These are phyloP conservation scores for Camponotus pennsylvanicus DNA, from an alignment of 1,140 invertebrate species.

Conservation along the genomic window DNA sequence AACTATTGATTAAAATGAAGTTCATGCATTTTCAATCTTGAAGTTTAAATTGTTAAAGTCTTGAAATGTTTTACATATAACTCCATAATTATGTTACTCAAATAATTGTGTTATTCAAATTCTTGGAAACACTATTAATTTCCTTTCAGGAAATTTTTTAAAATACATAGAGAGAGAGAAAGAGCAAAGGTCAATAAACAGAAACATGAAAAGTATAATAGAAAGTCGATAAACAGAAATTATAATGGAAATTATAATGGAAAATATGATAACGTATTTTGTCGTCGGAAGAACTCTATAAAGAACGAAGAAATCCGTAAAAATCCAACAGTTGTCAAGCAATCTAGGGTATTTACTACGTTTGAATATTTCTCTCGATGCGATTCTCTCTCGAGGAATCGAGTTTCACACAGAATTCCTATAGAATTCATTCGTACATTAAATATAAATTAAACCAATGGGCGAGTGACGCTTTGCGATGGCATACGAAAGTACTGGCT, in stretches of 20 bases:
- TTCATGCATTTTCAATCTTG: not conserved
- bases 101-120: not conserved
- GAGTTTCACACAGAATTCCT: not conserved
- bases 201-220: not conserved
- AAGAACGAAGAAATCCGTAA: not conserved
- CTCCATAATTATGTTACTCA: not conserved
- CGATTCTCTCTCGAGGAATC: not conserved
- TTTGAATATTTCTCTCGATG: conserved; percentile 1
- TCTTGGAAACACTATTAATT: not conserved
- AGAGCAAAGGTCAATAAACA: not conserved
- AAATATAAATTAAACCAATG: conserved; percentile 18
- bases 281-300: not conserved
- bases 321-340: not conserved
- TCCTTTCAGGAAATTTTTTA: not conserved
- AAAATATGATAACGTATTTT: conserved; percentile 2
- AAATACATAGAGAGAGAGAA: not conserved
- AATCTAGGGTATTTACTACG: not conserved
- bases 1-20: not conserved
- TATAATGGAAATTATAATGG: not conserved
- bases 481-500: not conserved
- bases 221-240: not conserved
- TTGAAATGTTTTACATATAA: not conserved
- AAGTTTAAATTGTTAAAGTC: not conserved
- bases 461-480: not conserved
- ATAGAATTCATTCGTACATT: not conserved